Evolutionary conservation across 2,113 vertebrate species (phyloP), one percentile per base, ranked within the genome.

Genomic region (Carettochelys insculpta): DNA sequence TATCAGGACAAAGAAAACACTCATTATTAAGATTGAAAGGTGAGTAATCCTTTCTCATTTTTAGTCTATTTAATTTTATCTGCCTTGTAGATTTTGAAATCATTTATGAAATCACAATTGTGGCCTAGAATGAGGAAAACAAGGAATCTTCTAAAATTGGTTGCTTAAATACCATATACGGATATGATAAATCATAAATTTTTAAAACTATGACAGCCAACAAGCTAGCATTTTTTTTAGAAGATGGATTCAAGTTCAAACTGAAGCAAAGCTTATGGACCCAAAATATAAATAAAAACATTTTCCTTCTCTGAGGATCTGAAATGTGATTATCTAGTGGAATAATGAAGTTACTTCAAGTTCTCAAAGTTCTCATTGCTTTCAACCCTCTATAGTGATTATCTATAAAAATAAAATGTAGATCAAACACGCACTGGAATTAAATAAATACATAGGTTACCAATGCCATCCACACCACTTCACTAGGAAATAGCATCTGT

Each of bases 61-160:
- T 38, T 85, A 88, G 50, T 90, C 58, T 83, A 58, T 25, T 34
- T 1, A 0, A 93, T 43, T 25, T 80, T 92, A n/a, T 90, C 82
- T 82, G 90, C 52, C 88, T 83, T 82, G 77, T 45, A 81, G 38
- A 87, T 80, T 94, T 89, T 29, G 53, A 89, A 88, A 93, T 82
- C 29, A 85, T 94, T 48, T 61, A 11, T 77, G 51, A 80, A 95
- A 95, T 82, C 20, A 11, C 58, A 58, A 54, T 22, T 79, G 73
- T 71, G 86, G 89, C 47, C 51, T 47, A 75, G 47, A 81, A 4
- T 53, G 87, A 24, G 31, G 22, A 13, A 68, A 7, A 76, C 85
- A 48, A 41, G 4, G 41, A 75, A 34, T 2, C 54, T 20, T 20
- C 47, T 41, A 45, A 38, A 45, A 48, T 80, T 53, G 11, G 5